These are phyloP conservation scores for Ganaspis brasiliensis DNA, from an alignment of 2,888 invertebrate species.

Conservation along the genomic window DNA sequence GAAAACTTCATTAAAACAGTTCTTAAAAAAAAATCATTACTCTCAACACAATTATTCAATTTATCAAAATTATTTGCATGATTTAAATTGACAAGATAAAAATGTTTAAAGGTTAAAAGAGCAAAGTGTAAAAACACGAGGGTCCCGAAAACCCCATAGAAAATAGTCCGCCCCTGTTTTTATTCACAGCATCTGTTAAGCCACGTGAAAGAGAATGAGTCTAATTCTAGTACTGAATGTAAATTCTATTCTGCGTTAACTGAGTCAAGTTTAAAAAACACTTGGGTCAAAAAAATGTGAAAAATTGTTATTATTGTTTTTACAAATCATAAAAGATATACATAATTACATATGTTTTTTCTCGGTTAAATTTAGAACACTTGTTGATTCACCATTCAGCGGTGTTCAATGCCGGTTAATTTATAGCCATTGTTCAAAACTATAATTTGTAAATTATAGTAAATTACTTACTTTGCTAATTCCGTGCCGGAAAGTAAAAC, in stretches of 20 bases:
- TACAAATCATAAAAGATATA: too few relatives aligned
- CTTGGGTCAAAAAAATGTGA: neutral
- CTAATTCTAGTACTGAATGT: neutral
- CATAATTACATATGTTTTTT: too few relatives aligned
- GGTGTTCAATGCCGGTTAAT: neutral
- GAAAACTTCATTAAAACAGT: too few relatives aligned
- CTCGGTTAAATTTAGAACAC: neutral
- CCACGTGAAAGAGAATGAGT: neutral
- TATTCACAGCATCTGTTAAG: neutral
- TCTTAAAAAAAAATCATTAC: too few relatives aligned
- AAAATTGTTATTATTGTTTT: too few relatives aligned
- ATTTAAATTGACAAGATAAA: neutral
- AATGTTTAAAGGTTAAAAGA: neutral
- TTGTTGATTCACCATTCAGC: constrained; percentile 19
- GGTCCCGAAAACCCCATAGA: neutral
- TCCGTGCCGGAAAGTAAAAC: constrained; percentile 85
- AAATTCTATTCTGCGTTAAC: neutral
- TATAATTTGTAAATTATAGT: too few relatives aligned
- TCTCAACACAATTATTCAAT: too few relatives aligned
- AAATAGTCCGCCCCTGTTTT: constrained; percentile 4
- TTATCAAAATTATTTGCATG: too few relatives aligned
- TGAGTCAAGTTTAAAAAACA: neutral
- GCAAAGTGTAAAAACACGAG: neutral
- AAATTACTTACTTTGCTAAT: constrained; percentile 86
- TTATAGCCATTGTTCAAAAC: neutral